Conservation (phyloP, 2,888 invertebrate species). For the Osmoderma eremita region DNA sequence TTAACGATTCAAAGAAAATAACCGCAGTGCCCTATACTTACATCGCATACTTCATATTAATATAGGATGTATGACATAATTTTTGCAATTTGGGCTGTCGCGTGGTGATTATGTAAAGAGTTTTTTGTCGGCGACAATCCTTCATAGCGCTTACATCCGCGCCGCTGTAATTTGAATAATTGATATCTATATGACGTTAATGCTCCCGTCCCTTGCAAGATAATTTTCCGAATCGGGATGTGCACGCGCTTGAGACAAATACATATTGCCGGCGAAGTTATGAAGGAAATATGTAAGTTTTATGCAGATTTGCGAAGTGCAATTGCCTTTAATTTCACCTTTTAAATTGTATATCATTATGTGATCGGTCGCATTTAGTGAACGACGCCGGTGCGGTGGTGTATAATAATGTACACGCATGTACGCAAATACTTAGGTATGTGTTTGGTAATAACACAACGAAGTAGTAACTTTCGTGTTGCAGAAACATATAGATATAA, state of each 20-base stretch:
- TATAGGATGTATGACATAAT: slow-evolving; percentile 31
- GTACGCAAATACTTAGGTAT: background rate
- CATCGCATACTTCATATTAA: slow-evolving; percentile 20
- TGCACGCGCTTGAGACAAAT: background rate
- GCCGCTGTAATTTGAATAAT: slow-evolving; percentile 32
- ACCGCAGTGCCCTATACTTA: slow-evolving; percentile 24
- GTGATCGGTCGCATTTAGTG: slow-evolving; percentile 14
- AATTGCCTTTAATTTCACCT: slow-evolving; percentile 14
- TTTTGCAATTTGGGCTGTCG: slow-evolving; percentile 22
- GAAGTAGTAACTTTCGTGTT: slow-evolving; percentile 11
- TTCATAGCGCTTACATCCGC: background rate
- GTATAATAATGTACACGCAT: background rate
- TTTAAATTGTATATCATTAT: slow-evolving; percentile 25
- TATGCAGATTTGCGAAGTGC: slow-evolving; percentile 10
- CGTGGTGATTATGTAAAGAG: slow-evolving; percentile 17
- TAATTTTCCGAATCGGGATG: slow-evolving; percentile 16
- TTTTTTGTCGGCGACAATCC: slow-evolving; percentile 22
- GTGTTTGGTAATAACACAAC: background rate
- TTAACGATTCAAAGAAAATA: slow-evolving; percentile 9
- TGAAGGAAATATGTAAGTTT: slow-evolving; percentile 17
- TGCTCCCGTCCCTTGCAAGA: background rate
- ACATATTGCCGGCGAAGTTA: background rate
- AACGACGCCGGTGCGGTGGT: no score
- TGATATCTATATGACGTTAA: slow-evolving; percentile 34
- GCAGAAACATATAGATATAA: no score